These are phyloP conservation scores for Dimorphilus gyrociliatus DNA, from an alignment of 2,888 invertebrate genomes.

Conservation along the genomic window DNA sequence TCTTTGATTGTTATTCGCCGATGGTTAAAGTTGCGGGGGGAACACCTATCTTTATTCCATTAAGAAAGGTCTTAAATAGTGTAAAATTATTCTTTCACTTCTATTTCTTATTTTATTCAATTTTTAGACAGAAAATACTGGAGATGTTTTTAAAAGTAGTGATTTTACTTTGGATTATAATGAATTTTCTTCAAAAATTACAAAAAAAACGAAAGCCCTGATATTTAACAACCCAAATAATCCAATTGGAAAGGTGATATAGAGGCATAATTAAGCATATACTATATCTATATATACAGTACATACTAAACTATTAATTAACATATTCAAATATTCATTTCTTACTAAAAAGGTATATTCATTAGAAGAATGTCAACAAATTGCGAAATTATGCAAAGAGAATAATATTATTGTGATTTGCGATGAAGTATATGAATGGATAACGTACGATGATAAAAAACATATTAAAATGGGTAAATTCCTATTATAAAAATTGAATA, in stretches of 20 bases:
- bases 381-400: conserved; percentile 76
- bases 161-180: conserved; percentile 75
- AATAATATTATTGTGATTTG: conserved; percentile 77
- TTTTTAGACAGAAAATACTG: too few species aligned
- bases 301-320: neutral
- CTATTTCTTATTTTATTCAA: too few species aligned
- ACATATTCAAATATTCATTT: conserved; percentile 2
- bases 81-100: too few species aligned
- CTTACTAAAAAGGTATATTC: conserved; percentile 37
- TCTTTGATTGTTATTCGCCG: conserved; percentile 91
- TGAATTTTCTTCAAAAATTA: conserved; percentile 65
- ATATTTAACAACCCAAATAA: conserved; percentile 96
- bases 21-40: conserved; percentile 81
- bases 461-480: conserved; percentile 67
- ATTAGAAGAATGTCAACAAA: conserved; percentile 41
- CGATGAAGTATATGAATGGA: conserved; percentile 98
- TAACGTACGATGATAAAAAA: conserved; percentile 56
- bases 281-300: too few species aligned
- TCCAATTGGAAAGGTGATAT: conserved; percentile 74
- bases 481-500: too few species aligned
- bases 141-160: conserved; percentile 44
- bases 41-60: conserved; percentile 63
- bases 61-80: conserved; percentile 45
- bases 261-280: too few species aligned
- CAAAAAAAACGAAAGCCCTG: conserved; percentile 72